Evolutionary conservation across 2,113 vertebrate species (phyloP).

Genomic region (Aphyosemion australe): DNA sequence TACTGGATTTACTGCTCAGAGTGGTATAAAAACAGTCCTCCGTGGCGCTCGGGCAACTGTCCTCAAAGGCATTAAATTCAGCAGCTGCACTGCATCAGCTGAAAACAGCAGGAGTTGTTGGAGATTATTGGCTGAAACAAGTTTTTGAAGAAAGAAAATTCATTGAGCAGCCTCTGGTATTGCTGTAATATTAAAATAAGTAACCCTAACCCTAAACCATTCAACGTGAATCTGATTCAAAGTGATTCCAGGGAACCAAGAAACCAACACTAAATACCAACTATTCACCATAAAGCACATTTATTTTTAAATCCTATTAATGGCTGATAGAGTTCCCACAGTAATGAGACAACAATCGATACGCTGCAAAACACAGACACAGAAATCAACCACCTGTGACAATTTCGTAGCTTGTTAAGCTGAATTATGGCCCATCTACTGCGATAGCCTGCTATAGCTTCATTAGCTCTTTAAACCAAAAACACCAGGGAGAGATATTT

Average conservation of each 20-base stretch:
- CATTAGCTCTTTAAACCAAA: conserved; percentile 36
- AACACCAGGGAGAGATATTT: conserved; percentile 47
- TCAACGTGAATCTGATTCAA: background rate
- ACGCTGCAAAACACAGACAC: conserved; percentile 38
- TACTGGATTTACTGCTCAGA: conserved; percentile 57
- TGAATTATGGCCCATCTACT: conserved; percentile 20
- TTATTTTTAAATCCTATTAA: conserved; percentile 33
- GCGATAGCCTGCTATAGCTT: conserved; percentile 20
- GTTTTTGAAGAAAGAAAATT: background rate
- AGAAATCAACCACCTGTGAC: conserved; percentile 50
- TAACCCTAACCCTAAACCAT: background rate
- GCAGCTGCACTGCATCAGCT: conserved; percentile 1
- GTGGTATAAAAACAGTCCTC: conserved; percentile 39
- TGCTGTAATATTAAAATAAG: background rate
- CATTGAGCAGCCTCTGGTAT: background rate
- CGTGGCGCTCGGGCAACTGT: background rate
- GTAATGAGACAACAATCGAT: conserved; percentile 48
- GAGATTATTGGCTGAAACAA: conserved; percentile 4
- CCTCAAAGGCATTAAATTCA: conserved; percentile 2
- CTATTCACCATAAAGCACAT: no score
- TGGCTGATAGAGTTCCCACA: conserved; percentile 34
- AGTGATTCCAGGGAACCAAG: background rate
- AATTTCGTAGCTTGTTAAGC: conserved; percentile 32
- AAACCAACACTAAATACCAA: no score
- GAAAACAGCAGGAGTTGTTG: background rate